Conservation (phyloP, 2,888 invertebrate species). For the Rapana venosa region DNA sequence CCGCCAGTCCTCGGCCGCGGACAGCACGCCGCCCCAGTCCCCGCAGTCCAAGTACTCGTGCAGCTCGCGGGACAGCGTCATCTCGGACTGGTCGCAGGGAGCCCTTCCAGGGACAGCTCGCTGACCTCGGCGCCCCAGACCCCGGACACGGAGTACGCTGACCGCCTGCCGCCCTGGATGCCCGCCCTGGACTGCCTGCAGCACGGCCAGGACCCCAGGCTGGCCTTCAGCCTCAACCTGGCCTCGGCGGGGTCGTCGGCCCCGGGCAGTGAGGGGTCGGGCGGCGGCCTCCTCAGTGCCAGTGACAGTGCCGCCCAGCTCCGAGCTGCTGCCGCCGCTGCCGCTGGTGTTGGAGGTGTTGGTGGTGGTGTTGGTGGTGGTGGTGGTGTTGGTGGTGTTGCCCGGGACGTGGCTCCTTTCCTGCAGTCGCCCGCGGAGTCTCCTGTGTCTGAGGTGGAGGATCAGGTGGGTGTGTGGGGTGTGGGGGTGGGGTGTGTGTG, state of each 20-base stretch:
- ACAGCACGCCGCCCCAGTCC: constrained; percentile 66
- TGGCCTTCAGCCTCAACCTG: constrained; percentile 17
- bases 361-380: background rate
- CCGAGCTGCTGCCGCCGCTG: constrained; percentile 46
- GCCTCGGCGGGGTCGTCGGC: background rate
- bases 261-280: too few relatives aligned
- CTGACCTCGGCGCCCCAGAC: constrained; percentile 50
- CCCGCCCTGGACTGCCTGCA: background rate
- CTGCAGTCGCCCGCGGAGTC: constrained; percentile 58
- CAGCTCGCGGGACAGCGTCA: constrained; percentile 67
- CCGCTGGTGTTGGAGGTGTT: too few relatives aligned
- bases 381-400: background rate
- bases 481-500: too few relatives aligned
- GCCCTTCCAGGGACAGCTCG: constrained; percentile 45
- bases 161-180: constrained; percentile 39
- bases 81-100: constrained; percentile 63
- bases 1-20: constrained; percentile 58
- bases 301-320: constrained; percentile 16
- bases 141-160: constrained; percentile 45
- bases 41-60: constrained; percentile 67
- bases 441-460: constrained; percentile 42
- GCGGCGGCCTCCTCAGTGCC: background rate
- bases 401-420: constrained; percentile 41
- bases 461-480: background rate
- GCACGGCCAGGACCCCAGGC: background rate